Conservation (phyloP, 2,797 vertebrate species). For the Phataginus tetradactyla region DNA sequence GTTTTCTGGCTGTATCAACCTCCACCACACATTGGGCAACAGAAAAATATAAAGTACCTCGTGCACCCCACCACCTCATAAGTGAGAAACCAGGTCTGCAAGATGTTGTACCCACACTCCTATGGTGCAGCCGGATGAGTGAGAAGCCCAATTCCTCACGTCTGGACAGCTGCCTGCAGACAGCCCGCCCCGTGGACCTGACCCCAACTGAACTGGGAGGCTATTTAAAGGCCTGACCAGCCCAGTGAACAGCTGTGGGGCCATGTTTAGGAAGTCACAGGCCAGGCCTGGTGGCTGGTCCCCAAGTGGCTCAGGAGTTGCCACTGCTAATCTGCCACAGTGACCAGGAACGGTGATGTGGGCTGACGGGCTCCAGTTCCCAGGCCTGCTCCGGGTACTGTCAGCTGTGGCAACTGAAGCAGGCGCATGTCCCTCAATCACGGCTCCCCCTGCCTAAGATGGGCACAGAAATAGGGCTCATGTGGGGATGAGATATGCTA, state of each 20-base stretch:
- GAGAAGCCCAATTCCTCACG: accelerated
- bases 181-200: background rate
- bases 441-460: accelerated
- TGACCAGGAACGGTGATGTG: accelerated
- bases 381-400: accelerated
- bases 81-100: background rate
- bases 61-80: background rate
- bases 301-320: background rate
- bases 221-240: background rate
- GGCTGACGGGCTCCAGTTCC: accelerated
- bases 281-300: background rate
- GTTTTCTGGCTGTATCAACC: background rate
- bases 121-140: accelerated
- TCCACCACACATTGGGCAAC: accelerated
- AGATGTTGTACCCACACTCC: accelerated
- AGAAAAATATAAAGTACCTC: background rate
- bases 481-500: accelerated
- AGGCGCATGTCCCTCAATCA: accelerated
- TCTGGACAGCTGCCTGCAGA: background rate
- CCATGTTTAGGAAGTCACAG: background rate
- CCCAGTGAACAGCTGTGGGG: background rate
- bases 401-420: accelerated
- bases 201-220: background rate
- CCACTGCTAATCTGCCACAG: background rate
- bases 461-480: background rate